Percentiles rank a stretch among this genome's conserved stretches.
Conservation (phyloP, 2,113 vertebrate species). For the Sakesphorus luctuosus region DNA sequence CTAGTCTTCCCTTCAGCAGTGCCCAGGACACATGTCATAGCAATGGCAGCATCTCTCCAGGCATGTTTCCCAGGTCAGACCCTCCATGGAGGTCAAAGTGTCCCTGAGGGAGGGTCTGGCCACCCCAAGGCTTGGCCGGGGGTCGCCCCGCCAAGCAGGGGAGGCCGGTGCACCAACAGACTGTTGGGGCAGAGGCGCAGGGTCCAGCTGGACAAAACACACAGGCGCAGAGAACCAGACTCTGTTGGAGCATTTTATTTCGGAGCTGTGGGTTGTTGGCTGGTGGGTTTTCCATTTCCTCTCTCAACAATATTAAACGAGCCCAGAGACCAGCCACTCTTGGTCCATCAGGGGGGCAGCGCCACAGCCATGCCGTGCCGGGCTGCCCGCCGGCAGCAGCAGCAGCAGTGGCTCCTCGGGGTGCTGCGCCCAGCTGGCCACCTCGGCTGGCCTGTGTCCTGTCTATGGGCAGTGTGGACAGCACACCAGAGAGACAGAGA, state of each 20-base stretch:
- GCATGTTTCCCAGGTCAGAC: not conserved
- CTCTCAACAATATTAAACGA: not conserved
- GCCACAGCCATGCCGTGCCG: not conserved
- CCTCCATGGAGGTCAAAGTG: fast-evolving
- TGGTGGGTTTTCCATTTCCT: not conserved
- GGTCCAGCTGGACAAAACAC: constrained; percentile 43
- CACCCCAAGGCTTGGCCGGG: not conserved
- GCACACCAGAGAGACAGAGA: constrained; percentile 76
- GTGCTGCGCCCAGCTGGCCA: not conserved
- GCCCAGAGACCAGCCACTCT: not conserved
- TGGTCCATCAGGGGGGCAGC: not conserved
- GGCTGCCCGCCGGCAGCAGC: not conserved
- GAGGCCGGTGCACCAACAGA: not conserved
- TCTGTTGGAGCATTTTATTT: constrained; percentile 78
- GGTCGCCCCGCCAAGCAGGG: constrained; percentile 26
- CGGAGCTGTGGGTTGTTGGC: not conserved
- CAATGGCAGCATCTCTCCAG: fast-evolving
- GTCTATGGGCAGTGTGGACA: constrained; percentile 72
- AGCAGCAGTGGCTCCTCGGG: not conserved
- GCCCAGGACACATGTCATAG: fast-evolving
- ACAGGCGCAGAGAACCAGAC: constrained; percentile 50
- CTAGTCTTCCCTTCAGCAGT: fast-evolving
- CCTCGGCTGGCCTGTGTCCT: not conserved
- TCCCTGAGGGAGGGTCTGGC: not conserved
- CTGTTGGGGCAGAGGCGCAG: fast-evolving